phyloP scores from a whole-genome alignment of 1,140 invertebrate species.

The Spodoptera litura region DNA sequence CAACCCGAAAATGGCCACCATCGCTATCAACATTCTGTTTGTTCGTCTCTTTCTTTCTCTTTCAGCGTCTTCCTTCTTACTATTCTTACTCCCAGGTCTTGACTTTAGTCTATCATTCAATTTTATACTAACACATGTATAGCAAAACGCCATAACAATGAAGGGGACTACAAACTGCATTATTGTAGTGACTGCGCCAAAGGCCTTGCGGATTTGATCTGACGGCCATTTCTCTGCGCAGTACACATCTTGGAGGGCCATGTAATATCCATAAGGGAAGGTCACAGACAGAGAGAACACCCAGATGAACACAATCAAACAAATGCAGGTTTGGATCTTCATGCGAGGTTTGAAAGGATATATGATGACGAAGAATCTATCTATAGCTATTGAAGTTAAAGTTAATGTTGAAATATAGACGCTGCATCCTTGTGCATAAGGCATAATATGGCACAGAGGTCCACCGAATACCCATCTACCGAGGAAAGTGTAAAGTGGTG shows the following conservation, averaged over 20 bases:
- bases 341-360: conserved; percentile 97
- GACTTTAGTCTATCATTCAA: conserved; percentile 92
- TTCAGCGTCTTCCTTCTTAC: conserved; percentile 92
- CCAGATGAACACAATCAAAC: conserved; percentile 96
- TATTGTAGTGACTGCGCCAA: conserved; percentile 94
- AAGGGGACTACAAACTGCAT: conserved; percentile 98
- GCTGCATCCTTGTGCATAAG: conserved; percentile 95
- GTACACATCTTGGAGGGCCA: conserved; percentile 81
- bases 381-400: conserved; percentile 97
- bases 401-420: conserved; percentile 99
- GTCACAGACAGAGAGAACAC: conserved; percentile 94
- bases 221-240: conserved; percentile 97
- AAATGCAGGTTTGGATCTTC: conserved; percentile 93
- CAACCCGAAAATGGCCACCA: conserved; percentile 97
- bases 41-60: conserved; percentile 91
- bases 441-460: conserved; percentile 95
- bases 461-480: conserved; percentile 96
- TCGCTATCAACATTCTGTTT: conserved; percentile 98
- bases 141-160: conserved; percentile 97
- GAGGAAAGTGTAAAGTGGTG: conserved; percentile 96
- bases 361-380: conserved; percentile 98
- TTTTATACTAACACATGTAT: conserved; percentile 95
- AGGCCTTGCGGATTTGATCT: conserved; percentile 91
- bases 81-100: conserved; percentile 93
- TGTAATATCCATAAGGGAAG: conserved; percentile 93